Base-by-base conservation (phyloP, 2,888 invertebrate species). In the Leptopilina syphax region DNA sequence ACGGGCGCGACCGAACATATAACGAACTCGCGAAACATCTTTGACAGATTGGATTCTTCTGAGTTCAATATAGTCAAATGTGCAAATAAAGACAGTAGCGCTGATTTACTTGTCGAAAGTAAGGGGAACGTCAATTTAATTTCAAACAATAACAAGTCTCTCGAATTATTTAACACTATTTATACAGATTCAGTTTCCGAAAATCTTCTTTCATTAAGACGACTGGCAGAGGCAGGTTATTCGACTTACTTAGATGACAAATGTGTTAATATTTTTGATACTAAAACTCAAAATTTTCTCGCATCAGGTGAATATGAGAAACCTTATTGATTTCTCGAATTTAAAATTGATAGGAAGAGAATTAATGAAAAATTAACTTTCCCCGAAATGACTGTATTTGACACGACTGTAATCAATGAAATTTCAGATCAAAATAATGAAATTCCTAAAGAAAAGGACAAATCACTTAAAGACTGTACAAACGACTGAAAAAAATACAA, bases 1-100 rank as follows among this genome's bases (percentile, higher is more conserved):
- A 66, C 81, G 5, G 81, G 79, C 0, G 81, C 79, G 18, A 79
- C 77, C 1, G 81, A 81, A 27, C 81, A 81, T 57, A 66, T 81
- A 10, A 81, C 79, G 24, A 81, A 81, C 12, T 44, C 18, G 66
- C 76, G 57, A 65, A 18, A 78, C 12, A 77, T 70, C 66, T 77
- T 78, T 70, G 41, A 47, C 44, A 8, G 8, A 57, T 70, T 80
- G 34, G 44, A 81, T 13, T 54, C 54, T 12, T 54, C 65, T 54
- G 65, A 73, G 0, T 66, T 27, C n/a, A 67, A 77, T n/a, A 68
- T 78, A 41, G 80, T 81, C 13, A 81, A 80, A 80, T 81, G 81
- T 50, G 80, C 77, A 47, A 82, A 82, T 54, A 80, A 80, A 65
- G 47, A 78, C 41, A 50, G 27, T 3, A 65, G 8, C 3, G 81